Conservation (phyloP, 2,797 vertebrate species). For the Sternarchorhynchus goeldii region DNA sequence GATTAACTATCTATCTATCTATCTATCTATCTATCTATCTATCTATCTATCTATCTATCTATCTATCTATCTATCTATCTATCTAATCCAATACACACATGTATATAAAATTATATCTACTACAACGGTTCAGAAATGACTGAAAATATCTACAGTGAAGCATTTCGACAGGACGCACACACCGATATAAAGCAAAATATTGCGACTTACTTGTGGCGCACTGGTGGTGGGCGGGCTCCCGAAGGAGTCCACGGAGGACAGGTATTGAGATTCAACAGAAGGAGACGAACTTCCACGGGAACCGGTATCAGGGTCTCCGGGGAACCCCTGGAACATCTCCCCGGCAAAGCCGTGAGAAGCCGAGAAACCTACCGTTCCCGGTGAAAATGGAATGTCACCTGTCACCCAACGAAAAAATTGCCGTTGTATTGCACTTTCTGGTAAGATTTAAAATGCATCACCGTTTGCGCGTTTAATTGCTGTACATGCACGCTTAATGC, state of each 20-base stretch:
- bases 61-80: no score
- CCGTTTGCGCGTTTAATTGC: slow-evolving; percentile 12
- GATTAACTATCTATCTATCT: no score
- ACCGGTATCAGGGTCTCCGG: slow-evolving; percentile 91
- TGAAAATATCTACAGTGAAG: no score
- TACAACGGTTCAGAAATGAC: no score
- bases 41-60: no score
- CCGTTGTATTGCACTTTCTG: slow-evolving; percentile 33
- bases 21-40: no score
- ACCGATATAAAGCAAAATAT: slow-evolving; percentile 19
- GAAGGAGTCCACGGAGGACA: slow-evolving; percentile 97
- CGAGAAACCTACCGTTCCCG: slow-evolving; percentile 69
- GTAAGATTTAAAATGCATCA: neutral
- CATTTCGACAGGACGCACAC: neutral
- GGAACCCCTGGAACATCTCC: slow-evolving; percentile 97
- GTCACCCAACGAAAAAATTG: slow-evolving; percentile 58
- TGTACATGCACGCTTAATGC: neutral
- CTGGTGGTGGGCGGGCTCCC: slow-evolving; percentile 89
- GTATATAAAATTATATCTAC: no score
- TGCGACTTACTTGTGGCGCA: slow-evolving; percentile 84
- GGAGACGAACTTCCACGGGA: slow-evolving; percentile 94
- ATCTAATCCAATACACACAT: no score
- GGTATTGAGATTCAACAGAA: slow-evolving; percentile 93
- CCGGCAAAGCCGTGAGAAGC: slow-evolving; percentile 73
- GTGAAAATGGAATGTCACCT: slow-evolving; percentile 70